Conservation (phyloP, 37 sponge, comb jelly and placozoan species). For the Oscarella lobularis region DNA sequence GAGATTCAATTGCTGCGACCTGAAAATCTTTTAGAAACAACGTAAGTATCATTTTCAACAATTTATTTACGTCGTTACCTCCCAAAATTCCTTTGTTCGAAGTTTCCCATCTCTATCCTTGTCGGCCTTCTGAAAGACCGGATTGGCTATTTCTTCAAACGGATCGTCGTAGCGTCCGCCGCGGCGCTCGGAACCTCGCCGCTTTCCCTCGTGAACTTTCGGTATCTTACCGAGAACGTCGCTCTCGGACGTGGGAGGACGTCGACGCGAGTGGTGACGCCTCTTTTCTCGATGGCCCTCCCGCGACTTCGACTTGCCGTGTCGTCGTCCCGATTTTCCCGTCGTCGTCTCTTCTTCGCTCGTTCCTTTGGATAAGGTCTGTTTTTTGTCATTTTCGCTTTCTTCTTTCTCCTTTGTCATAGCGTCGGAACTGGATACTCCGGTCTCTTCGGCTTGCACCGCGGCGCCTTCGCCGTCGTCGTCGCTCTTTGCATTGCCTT, state of each 20-base stretch:
- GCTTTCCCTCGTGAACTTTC: no score
- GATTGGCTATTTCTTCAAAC: constrained; percentile 7
- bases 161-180: not conserved
- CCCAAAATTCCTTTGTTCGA: not conserved
- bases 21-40: not conserved
- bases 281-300: not conserved
- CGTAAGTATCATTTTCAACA: not conserved
- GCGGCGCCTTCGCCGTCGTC: no score
- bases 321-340: no score
- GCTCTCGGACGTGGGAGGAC: not conserved
- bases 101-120: not conserved
- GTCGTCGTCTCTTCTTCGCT: no score
- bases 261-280: not conserved
- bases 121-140: constrained; percentile 4
- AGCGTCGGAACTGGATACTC: no score
- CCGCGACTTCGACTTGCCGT: no score
- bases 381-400: no score
- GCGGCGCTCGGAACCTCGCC: not conserved
- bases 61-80: constrained; percentile 1
- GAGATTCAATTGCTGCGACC: not conserved
- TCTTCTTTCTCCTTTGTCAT: no score
- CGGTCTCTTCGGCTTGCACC: no score
- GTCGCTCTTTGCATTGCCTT: no score
- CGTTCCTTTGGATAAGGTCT: no score
- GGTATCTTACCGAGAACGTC: not conserved